Evolutionary conservation across 2,888 invertebrate genomes (phyloP), one percentile per base, ranked within the genome.

Genomic region (Dasysyrphus albostriatus): DNA sequence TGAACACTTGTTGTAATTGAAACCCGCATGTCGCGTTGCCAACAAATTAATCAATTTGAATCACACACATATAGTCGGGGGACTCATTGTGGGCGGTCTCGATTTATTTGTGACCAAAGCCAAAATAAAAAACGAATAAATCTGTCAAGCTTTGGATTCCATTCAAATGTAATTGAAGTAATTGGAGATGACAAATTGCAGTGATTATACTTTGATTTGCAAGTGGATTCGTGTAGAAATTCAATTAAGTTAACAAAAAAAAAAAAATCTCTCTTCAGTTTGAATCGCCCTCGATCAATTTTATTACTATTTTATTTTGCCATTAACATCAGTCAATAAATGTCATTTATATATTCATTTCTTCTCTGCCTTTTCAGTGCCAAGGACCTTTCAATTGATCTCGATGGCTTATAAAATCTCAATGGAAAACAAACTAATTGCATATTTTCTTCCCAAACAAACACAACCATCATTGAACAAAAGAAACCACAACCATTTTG

Each of bases 11-110:
- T 82, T 74, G 77, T 74, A 82, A 85, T 82, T 82, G 77, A 82
- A 77, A 82, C 69, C 82, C 65, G 32, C 61, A 77, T 49, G 39
- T 70, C 29, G 37, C 32, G 39, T 58, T 85, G 85, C 85, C 85
- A 85, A 82, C 81, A 47, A 69, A 82, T 85, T 76, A 77, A 85
- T 85, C 81, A 82, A 67, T 59, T 75, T 61, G 47, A 83, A 74
- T 69, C 51, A 44, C 44, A 24, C 34, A 44, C 3, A 2, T 44
- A 44, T 32, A 65, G 14, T 14, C 54, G 5, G 5, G n/a, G 34
- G 54, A 67, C n/a, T 54, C 79, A 59, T 16, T 80, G 81, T 84
- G 84, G 84, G 85, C 81, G 85, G 85, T 16, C 49, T 51, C 58
- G 49, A 65, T 75, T 79, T 47, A 37, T 63, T 59, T 61, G 3